phyloP scores from a whole-genome alignment of 1,140 invertebrate genomes.

The Euura saliciscinereae region DNA sequence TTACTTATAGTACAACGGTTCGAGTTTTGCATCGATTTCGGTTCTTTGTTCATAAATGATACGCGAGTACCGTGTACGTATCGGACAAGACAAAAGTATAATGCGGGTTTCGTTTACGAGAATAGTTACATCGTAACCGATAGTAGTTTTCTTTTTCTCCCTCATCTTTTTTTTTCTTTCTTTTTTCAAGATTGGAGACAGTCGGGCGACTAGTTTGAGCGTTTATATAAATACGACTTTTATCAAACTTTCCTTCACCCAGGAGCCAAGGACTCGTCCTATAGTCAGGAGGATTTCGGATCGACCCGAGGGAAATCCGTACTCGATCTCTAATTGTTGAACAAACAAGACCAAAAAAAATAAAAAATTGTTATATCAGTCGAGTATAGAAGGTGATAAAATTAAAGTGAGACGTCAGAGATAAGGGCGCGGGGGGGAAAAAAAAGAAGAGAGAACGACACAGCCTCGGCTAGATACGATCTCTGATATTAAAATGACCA shows the following conservation, averaged over 20 bases:
- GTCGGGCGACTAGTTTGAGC: neutral
- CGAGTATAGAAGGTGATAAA: too few species aligned
- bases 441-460: neutral
- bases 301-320: too few species aligned
- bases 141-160: neutral
- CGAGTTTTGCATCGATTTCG: neutral
- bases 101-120: neutral
- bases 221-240: neutral
- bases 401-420: neutral
- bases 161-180: too few species aligned
- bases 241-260: neutral
- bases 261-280: too few species aligned
- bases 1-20: neutral
- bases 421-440: neutral
- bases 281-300: too few species aligned
- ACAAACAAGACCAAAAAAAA: too few species aligned
- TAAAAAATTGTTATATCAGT: too few species aligned
- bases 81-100: too few species aligned
- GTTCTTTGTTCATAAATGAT: neutral
- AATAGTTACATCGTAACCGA: neutral
- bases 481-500: constrained; percentile 5
- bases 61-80: neutral
- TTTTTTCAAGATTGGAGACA: neutral
- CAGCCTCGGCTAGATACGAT: neutral
- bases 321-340: too few species aligned